phyloP scores from a whole-genome alignment of 2,888 invertebrate genomes.

The Eulithis prunata region DNA sequence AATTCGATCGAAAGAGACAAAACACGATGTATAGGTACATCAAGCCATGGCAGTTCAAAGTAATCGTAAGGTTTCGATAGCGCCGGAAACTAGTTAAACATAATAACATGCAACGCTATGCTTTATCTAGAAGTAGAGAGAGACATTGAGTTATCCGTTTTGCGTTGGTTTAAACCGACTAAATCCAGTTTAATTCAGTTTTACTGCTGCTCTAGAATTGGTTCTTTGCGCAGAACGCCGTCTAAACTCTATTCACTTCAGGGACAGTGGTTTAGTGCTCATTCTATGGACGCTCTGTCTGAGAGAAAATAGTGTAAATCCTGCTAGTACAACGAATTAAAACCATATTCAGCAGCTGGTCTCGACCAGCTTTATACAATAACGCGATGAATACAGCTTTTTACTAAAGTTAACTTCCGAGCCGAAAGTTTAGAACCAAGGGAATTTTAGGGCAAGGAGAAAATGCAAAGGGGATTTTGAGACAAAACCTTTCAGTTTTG shows the following conservation, averaged over 20 bases:
- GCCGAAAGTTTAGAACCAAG: no score
- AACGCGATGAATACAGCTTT: no score
- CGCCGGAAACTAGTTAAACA: no score
- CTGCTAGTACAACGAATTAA: neutral
- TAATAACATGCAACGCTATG: no score
- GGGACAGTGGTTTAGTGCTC: constrained; percentile 7
- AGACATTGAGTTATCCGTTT: constrained; percentile 15
- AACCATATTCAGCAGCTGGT: neutral
- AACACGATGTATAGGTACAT: no score
- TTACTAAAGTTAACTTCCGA: no score
- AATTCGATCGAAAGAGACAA: no score
- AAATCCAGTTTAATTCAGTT: constrained; percentile 25
- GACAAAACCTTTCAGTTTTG: no score
- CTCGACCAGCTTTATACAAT: neutral
- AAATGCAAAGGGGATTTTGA: no score
- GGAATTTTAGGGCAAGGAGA: no score
- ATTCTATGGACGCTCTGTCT: constrained; percentile 2
- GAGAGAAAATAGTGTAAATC: neutral
- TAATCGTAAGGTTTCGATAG: no score
- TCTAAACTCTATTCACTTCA: constrained; percentile 6
- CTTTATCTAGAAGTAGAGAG: neutral
- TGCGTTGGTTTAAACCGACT: constrained; percentile 9
- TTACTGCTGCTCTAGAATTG: constrained; percentile 27
- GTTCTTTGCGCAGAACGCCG: constrained; percentile 18
- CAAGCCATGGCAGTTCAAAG: no score